phyloP scores from a whole-genome alignment of 2,888 invertebrate species.

The Ophion ellenae region DNA sequence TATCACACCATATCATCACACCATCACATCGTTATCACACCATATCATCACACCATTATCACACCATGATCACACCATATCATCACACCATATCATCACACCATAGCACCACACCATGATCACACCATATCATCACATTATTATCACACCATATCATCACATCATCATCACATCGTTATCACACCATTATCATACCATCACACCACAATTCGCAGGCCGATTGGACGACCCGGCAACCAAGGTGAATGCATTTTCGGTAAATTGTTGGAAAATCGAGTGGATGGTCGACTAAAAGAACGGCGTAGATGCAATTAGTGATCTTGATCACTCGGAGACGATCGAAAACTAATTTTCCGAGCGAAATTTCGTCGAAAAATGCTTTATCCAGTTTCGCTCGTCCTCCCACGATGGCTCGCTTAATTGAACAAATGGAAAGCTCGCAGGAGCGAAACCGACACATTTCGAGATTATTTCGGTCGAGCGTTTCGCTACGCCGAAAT shows the following conservation, averaged over 20 bases:
- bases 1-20: too few relatives aligned
- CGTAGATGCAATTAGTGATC: neutral
- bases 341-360: slow-evolving; percentile 1
- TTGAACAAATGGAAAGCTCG: slow-evolving; percentile 54
- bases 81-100: too few relatives aligned
- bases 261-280: neutral
- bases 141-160: too few relatives aligned
- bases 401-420: slow-evolving; percentile 37
- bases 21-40: too few relatives aligned
- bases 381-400: neutral
- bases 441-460: slow-evolving; percentile 46
- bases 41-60: too few relatives aligned
- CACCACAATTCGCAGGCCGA: neutral
- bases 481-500: slow-evolving; percentile 57
- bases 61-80: too few relatives aligned
- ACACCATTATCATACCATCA: neutral
- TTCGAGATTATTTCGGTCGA: slow-evolving; percentile 64
- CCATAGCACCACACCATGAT: too few relatives aligned
- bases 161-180: too few relatives aligned
- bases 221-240: neutral
- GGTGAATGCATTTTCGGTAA: neutral
- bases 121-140: too few relatives aligned
- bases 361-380: neutral
- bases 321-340: neutral
- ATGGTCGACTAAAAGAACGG: neutral